Evolutionary conservation across 2,888 invertebrate species (phyloP).

Genomic region (Acronicta aceris): DNA sequence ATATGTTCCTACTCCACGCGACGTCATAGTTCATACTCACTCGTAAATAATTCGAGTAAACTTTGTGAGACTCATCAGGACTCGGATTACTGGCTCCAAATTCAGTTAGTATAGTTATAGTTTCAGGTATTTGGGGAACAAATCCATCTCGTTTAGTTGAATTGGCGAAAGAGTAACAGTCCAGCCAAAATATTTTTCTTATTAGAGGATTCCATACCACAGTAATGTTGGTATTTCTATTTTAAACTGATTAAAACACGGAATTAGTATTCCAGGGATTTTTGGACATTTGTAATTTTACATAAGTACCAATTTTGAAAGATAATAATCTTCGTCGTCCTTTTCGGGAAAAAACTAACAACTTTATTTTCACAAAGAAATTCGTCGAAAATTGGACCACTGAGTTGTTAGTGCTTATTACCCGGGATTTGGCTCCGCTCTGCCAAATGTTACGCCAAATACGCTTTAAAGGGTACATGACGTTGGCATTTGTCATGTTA

Average conservation of each 20-base stretch:
- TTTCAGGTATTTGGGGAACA: slow-evolving; percentile 6
- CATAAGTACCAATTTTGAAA: no score
- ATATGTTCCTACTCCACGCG: slow-evolving; percentile 2
- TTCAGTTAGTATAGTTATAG: slow-evolving; percentile 17
- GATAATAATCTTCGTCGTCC: no score
- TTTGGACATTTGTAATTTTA: no score
- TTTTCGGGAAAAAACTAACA: slow-evolving; percentile 3
- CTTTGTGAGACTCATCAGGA: slow-evolving; percentile 32
- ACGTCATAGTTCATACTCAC: slow-evolving; percentile 22
- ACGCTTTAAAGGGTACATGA: slow-evolving; percentile 51
- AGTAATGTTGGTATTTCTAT: no score
- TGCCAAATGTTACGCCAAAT: slow-evolving; percentile 52
- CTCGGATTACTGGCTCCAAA: slow-evolving; percentile 17
- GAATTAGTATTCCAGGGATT: no score
- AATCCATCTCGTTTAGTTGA: slow-evolving; percentile 9
- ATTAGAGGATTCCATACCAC: no score
- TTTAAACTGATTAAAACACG: no score
- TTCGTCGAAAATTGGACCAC: slow-evolving; percentile 29
- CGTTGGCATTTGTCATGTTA: slow-evolving; percentile 42
- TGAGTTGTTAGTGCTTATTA: slow-evolving; percentile 52
- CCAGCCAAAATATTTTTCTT: no score
- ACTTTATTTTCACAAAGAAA: slow-evolving; percentile 17
- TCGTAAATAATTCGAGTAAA: slow-evolving; percentile 37
- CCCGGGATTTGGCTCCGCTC: slow-evolving; percentile 45
- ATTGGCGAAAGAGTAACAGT: not conserved